Base-by-base conservation (phyloP, 2,797 vertebrate genomes). In the Bradypodion pumilum region DNA sequence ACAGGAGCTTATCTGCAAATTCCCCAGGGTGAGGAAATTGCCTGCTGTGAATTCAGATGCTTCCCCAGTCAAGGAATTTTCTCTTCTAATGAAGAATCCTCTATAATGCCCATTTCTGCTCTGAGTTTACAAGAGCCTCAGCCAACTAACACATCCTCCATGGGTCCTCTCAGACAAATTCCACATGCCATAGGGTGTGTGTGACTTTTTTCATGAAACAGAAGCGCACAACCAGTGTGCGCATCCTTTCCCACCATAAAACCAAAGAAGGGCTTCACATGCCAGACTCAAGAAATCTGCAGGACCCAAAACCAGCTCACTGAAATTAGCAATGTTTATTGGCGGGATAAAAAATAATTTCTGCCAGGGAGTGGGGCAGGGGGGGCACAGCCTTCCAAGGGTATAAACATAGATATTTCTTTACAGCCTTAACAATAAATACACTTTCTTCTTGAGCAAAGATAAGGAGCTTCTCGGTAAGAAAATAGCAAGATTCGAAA, bases 281-380 rank as follows among this genome's bases (percentile, higher is more conserved):
- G 35, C 15, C n/a, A 23, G 15, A 59, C 7, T 21, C 21, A 5
- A 27, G 2, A 37, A 70, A 70, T 4, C 6, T 1, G 1, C 27
- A 65, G 15, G 9, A 27, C 62, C 79, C n/a, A n/a, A 62, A 35
- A 49, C 73, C 8, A 10, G 9, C 3, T n/a, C 32, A 89, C 85
- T 85, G 3, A 5, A 90, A 89, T 91, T 88, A 93, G 92, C 86
- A 0, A 0, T 68, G 86, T 94, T 93, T 93, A 94, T 94, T 93
- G 83, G 90, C 91, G 90, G 90, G 90, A 89, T 87, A 89, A 94
- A 94, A 94, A 94, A 94, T 92, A 94, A 91, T 90, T 90, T 91
- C 89, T 86, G 89, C 89, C 87, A 80, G 83, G n/a, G n/a, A n/a
- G n/a, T n/a, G n/a, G n/a, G n/a, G n/a, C n/a, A n/a, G n/a, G n/a